Conservation (phyloP, 2,888 invertebrate genomes). For the Acronicta psi region DNA sequence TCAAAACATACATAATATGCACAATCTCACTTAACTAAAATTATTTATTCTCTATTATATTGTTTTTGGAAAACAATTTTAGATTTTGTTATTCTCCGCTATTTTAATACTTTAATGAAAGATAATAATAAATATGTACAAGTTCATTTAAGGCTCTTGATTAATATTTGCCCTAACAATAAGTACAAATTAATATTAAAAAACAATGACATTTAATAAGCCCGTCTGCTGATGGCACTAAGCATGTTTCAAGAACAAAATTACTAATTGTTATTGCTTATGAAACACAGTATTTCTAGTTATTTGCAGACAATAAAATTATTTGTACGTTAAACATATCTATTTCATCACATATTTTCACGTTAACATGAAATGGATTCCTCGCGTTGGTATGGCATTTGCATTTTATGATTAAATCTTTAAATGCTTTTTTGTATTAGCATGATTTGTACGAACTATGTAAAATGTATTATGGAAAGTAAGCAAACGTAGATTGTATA, state of each 20-base stretch:
- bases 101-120: slow-evolving; percentile 81
- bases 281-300: slow-evolving; percentile 81
- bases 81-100: slow-evolving; percentile 78
- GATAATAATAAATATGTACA: slow-evolving; percentile 84
- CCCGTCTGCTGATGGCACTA: slow-evolving; percentile 85
- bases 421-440: slow-evolving; percentile 61
- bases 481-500: slow-evolving; percentile 24
- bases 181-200: slow-evolving; percentile 85
- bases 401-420: slow-evolving; percentile 59
- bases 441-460: slow-evolving; percentile 56
- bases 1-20: slow-evolving; percentile 89
- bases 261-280: slow-evolving; percentile 66
- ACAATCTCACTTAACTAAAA: slow-evolving; percentile 87
- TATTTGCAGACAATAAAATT: slow-evolving; percentile 79
- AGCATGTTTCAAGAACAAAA: slow-evolving; percentile 80
- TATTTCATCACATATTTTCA: slow-evolving; percentile 74
- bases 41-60: slow-evolving; percentile 77
- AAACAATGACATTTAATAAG: slow-evolving; percentile 77
- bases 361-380: slow-evolving; percentile 55
- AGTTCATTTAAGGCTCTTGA: slow-evolving; percentile 84
- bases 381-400: slow-evolving; percentile 58
- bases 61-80: slow-evolving; percentile 87
- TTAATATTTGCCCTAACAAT: slow-evolving; percentile 81
- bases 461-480: slow-evolving; percentile 39
- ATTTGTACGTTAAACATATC: slow-evolving; percentile 83